Percentiles rank a stretch among this genome's conserved stretches.
These are phyloP conservation scores for Whitmania pigra DNA, from an alignment of 1,140 invertebrate genomes.

Conservation along the genomic window DNA sequence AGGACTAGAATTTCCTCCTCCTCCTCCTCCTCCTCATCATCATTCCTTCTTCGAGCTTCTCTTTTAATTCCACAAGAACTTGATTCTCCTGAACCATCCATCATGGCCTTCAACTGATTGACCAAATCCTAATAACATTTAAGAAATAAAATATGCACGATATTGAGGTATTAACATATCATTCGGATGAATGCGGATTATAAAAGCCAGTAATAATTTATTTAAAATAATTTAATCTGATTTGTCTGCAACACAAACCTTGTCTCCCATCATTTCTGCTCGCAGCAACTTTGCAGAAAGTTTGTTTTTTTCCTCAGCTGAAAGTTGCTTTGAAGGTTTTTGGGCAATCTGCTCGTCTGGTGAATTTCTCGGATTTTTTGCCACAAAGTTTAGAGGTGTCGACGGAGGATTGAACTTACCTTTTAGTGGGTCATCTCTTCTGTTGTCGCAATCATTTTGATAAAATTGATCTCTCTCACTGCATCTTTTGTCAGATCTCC, in stretches of 20 bases:
- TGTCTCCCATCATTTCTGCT: slow-evolving; percentile 71
- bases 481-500: too few species aligned
- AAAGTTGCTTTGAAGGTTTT: slow-evolving; percentile 23
- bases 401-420: too few species aligned
- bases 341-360: not conserved
- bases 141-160: not conserved
- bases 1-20: slow-evolving; percentile 53
- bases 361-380: too few species aligned
- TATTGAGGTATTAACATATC: not conserved
- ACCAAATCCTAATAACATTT: not conserved
- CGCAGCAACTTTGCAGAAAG: slow-evolving; percentile 74
- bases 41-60: slow-evolving; percentile 6
- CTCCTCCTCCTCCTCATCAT: slow-evolving; percentile 22
- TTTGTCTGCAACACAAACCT: slow-evolving; percentile 25
- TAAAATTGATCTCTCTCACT: too few species aligned
- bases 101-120: not conserved
- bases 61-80: slow-evolving; percentile 2
- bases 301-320: slow-evolving; percentile 72
- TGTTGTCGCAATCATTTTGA: too few species aligned
- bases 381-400: too few species aligned
- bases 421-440: too few species aligned
- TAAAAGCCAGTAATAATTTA: not conserved
- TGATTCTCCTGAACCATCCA: not conserved
- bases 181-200: not conserved
- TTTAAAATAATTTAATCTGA: not conserved